These are phyloP conservation scores for Orthonyx spaldingii DNA, from an alignment of 2,113 vertebrate genomes.

Conservation along the genomic window DNA sequence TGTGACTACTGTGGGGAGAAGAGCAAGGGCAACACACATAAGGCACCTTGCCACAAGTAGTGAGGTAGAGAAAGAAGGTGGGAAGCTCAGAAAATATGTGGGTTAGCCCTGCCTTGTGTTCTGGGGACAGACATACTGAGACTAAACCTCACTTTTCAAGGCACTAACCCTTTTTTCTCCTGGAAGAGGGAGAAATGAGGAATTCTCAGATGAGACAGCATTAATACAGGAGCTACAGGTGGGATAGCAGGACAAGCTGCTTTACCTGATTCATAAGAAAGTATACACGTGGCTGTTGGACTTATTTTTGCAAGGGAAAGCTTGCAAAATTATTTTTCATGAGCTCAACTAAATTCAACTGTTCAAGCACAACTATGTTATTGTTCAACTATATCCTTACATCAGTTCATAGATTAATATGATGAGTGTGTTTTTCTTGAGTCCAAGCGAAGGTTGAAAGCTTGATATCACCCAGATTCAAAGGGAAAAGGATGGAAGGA, in stretches of 20 bases:
- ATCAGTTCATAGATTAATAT: background rate
- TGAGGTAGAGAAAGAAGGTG: background rate
- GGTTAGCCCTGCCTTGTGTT: background rate
- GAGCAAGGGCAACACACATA: background rate
- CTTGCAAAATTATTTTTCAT: background rate
- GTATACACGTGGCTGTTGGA: background rate
- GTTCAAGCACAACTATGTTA: background rate
- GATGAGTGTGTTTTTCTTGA: slow-evolving; percentile 10
- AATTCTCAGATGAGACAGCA: background rate
- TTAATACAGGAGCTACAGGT: background rate
- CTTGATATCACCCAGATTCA: slow-evolving; percentile 51
- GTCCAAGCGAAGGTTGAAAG: slow-evolving; percentile 1
- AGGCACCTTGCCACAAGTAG: background rate
- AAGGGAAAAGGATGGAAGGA: slow-evolving; percentile 13
- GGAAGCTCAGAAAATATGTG: background rate
- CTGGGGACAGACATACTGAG: background rate
- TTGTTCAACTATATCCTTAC: background rate
- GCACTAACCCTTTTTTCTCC: background rate
- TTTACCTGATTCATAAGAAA: background rate
- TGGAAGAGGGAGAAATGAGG: background rate
- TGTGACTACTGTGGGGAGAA: background rate
- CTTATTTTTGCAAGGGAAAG: background rate
- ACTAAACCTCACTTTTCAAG: background rate
- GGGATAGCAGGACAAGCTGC: background rate
- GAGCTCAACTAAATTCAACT: background rate